Evolutionary conservation across 2,888 invertebrate species (phyloP).

Genomic region (Dendrolimus pini): DNA sequence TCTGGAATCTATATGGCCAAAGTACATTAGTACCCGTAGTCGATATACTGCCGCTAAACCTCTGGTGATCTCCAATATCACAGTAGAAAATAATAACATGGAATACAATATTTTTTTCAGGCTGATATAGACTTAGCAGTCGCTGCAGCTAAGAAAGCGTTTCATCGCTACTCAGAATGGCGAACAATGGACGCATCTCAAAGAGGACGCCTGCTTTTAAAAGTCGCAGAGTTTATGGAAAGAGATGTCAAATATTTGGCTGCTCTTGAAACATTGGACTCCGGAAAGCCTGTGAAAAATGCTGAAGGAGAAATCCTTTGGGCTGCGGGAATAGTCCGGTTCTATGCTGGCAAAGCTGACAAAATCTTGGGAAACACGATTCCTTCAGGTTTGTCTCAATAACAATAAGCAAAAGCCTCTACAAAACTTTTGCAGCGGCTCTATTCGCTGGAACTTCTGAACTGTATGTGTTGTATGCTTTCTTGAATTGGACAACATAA

Average conservation of each 20-base stretch:
- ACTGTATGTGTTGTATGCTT: too few species aligned
- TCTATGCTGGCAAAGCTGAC: slow-evolving; percentile 94
- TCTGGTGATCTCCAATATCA: too few species aligned
- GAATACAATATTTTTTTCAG: slow-evolving; percentile 22
- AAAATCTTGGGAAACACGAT: slow-evolving; percentile 88
- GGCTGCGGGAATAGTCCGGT: slow-evolving; percentile 80
- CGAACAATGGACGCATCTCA: slow-evolving; percentile 86
- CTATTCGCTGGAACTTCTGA: too few species aligned
- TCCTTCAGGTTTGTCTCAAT: slow-evolving; percentile 66
- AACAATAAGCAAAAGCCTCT: too few species aligned
- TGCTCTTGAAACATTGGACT: slow-evolving; percentile 93
- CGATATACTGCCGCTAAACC: too few species aligned
- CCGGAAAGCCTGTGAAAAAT: slow-evolving; percentile 89
- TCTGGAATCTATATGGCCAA: too few species aligned
- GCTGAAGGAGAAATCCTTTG: slow-evolving; percentile 80
- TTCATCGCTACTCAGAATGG: slow-evolving; percentile 85
- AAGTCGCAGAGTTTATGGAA: slow-evolving; percentile 86
- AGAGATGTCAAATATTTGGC: slow-evolving; percentile 83
- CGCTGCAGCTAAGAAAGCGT: slow-evolving; percentile 85
- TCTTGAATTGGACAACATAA: too few species aligned
- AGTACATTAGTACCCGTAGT: too few species aligned
- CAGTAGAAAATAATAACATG: too few species aligned
- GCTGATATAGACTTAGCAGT: slow-evolving; percentile 89
- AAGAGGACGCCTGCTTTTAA: slow-evolving; percentile 82
- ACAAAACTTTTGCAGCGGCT: too few species aligned